phyloP scores from a whole-genome alignment of 2,113 vertebrate species.

The Leiothrix lutea region DNA sequence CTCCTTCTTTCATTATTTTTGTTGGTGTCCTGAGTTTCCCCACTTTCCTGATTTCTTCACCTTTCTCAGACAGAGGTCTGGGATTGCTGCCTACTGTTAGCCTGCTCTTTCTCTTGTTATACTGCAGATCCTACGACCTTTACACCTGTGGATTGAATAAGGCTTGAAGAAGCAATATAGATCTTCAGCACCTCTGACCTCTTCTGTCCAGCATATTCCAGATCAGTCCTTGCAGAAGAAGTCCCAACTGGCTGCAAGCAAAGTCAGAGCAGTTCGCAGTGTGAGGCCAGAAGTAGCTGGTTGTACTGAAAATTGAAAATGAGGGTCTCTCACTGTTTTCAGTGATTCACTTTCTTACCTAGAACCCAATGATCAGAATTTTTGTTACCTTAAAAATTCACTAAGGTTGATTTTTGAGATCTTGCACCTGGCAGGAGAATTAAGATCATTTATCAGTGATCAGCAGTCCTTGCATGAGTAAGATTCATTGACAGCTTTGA shows the following conservation, averaged over 20 bases:
- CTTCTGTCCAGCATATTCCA: not conserved
- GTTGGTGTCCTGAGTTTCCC: not conserved
- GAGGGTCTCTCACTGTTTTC: not conserved
- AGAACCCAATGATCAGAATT: not conserved
- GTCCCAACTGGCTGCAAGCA: not conserved
- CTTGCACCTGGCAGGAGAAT: not conserved
- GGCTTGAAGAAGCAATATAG: not conserved
- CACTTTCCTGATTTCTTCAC: not conserved
- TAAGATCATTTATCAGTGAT: not conserved
- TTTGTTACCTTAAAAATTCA: not conserved
- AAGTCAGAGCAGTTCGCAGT: not conserved
- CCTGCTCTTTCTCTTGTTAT: fast-evolving
- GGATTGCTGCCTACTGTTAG: not conserved
- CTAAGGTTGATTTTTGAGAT: not conserved
- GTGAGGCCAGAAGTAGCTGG: not conserved
- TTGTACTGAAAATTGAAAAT: not conserved
- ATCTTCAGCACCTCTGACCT: not conserved
- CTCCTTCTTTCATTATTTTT: not conserved
- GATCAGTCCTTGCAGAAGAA: not conserved
- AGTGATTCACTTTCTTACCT: not conserved
- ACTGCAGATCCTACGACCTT: not conserved
- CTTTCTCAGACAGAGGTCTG: not conserved
- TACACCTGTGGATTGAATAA: not conserved
- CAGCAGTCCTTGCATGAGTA: not conserved
- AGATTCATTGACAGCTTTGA: not conserved